Conservation (phyloP, 1,140 invertebrate species). For the Probaryconus sp. region DNA sequence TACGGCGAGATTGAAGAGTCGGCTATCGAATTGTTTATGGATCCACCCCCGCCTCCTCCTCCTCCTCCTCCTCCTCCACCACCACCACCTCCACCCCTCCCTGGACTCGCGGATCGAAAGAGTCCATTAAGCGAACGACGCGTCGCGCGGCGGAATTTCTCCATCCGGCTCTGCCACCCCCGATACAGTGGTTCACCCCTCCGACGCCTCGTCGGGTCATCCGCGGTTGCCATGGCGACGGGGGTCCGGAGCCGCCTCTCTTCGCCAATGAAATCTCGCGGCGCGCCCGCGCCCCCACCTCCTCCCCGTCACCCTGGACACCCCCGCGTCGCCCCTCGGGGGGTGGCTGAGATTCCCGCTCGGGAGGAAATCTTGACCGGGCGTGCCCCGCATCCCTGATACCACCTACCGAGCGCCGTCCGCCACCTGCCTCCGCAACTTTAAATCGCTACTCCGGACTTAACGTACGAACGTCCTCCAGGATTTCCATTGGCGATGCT, state of each 20-base stretch:
- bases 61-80: too few relatives aligned
- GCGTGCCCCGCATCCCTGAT: slow-evolving; percentile 77
- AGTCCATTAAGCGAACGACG: slow-evolving; percentile 72
- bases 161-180: not conserved
- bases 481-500: slow-evolving; percentile 55
- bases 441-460: slow-evolving; percentile 62
- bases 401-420: slow-evolving; percentile 64
- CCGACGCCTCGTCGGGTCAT: slow-evolving; percentile 35
- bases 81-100: too few relatives aligned
- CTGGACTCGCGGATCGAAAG: slow-evolving; percentile 59
- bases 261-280: slow-evolving; percentile 76
- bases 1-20: slow-evolving; percentile 69
- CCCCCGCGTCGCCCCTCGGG: slow-evolving; percentile 42
- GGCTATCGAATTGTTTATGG: slow-evolving; percentile 74
- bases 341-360: slow-evolving; percentile 77
- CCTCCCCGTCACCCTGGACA: slow-evolving; percentile 8
- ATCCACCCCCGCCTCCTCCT: slow-evolving; percentile 48
- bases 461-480: slow-evolving; percentile 48
- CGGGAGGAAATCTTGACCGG: slow-evolving; percentile 78
- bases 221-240: slow-evolving; percentile 80
- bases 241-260: slow-evolving; percentile 75
- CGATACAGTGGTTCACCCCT: not conserved
- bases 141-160: slow-evolving; percentile 62
- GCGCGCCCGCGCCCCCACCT: slow-evolving; percentile 43
- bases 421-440: slow-evolving; percentile 51